These are phyloP conservation scores for Lepidostoma basale DNA, from an alignment of 1,140 invertebrate genomes.

Conservation along the genomic window DNA sequence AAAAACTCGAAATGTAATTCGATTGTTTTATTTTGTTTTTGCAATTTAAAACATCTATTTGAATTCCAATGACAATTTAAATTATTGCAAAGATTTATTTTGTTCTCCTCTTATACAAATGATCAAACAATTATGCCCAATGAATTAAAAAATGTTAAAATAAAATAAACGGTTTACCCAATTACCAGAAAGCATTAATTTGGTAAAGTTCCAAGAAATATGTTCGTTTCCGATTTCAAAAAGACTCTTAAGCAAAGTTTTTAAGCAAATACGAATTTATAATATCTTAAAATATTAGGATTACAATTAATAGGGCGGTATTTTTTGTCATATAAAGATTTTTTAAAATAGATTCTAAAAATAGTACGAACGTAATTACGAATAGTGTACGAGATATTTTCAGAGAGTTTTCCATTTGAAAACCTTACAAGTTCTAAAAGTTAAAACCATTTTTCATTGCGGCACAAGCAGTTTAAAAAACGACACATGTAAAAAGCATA, in stretches of 20 bases:
- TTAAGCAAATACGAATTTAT: too few relatives aligned
- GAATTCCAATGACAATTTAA: neutral
- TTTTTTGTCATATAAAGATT: too few relatives aligned
- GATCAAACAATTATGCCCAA: neutral
- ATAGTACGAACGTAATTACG: too few relatives aligned
- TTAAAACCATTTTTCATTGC: neutral
- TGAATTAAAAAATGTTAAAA: neutral
- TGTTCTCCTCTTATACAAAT: neutral
- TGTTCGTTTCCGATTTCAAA: conserved; percentile 41
- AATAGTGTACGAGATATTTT: too few relatives aligned
- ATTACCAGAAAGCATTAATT: conserved; percentile 18
- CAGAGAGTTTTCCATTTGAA: conserved; percentile 18
- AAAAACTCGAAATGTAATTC: neutral
- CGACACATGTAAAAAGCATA: conserved; percentile 8
- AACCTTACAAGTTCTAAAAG: neutral
- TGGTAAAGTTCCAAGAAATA: conserved; percentile 34
- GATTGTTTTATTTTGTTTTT: neutral
- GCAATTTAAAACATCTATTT: neutral
- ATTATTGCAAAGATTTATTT: too few relatives aligned
- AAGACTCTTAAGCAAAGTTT: too few relatives aligned
- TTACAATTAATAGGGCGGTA: too few relatives aligned
- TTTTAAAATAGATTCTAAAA: too few relatives aligned
- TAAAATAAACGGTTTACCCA: conserved; percentile 25
- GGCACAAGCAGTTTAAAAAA: neutral
- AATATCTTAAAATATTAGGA: too few relatives aligned